Base-by-base conservation (phyloP, 2,113 vertebrate genomes). In the Phaethornis superciliosus region DNA sequence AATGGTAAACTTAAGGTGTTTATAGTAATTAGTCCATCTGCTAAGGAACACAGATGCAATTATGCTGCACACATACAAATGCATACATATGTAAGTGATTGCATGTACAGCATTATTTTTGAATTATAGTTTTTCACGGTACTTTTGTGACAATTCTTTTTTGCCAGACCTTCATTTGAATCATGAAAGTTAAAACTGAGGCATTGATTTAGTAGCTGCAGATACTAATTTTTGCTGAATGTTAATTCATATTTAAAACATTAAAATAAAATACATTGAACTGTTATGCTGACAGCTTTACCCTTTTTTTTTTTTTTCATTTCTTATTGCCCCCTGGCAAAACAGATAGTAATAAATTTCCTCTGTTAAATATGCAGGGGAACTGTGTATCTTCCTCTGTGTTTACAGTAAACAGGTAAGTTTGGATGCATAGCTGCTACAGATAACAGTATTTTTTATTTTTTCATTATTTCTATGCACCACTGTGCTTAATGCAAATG, bases 121-220 rank as follows among this genome's bases (percentile, higher is more conserved):
- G 0, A 74, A 23, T 77, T 5, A 2, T 15, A 27, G 6, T 15
- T 69, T 74, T 78, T 27, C 0, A 3, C 22, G 23, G 7, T 0
- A 1, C 4, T 26, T 32, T 59, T 7, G 19, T 46, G 23, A 35
- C 20, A n/a, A 4, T 40, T 65, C 5, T 86, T 62, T 59, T 60
- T 30, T 77, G 17, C 10, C 11, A 75, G 33, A 62, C 55, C 81
- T 90, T 6, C 6, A 6, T 40, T 85, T 74, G 14, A 86, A 58
- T 72, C 7, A 5, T 63, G 15, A 26, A 86, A 65, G 15, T 56
- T 6, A 32, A 62, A 59, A 58, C 3, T 7, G n/a, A 58, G 3
- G 5, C 51, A 21, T 59, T 42, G 56, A 24, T 46, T 35, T 58
- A 51, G 6, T 72, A 54, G 17, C 27, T 74, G 56, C 27, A 55